Evolutionary conservation across 2,888 invertebrate species (phyloP).

Genomic region (Diogma glabrata): DNA sequence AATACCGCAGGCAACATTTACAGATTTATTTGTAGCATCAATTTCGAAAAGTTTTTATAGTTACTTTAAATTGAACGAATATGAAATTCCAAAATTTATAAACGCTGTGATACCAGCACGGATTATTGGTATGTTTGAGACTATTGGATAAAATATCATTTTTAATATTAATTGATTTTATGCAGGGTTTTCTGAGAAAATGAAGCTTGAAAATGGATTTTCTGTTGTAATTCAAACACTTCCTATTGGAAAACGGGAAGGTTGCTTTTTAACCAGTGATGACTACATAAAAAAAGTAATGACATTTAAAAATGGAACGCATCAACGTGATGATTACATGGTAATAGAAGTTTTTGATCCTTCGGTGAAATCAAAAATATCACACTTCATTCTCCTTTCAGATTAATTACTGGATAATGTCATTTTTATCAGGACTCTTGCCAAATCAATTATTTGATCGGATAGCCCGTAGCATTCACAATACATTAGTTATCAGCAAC

Average conservation of each 20-base stretch:
- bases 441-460: conserved; percentile 36
- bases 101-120: conserved; percentile 29
- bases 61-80: conserved; percentile 33
- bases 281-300: neutral
- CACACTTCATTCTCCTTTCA: conserved; percentile 21
- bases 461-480: conserved; percentile 36
- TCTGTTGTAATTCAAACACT: conserved; percentile 40
- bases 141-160: conserved; percentile 5
- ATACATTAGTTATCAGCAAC: conserved; percentile 42
- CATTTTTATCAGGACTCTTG: conserved; percentile 34
- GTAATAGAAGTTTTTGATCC: neutral
- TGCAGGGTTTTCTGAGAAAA: conserved; percentile 19
- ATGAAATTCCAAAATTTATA: conserved; percentile 18
- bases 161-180: neutral
- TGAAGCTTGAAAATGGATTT: conserved; percentile 38
- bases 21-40: too few species aligned
- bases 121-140: conserved; percentile 20
- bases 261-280: neutral
- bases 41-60: conserved; percentile 39
- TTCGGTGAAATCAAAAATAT: neutral
- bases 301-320: neutral
- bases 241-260: conserved; percentile 29
- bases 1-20: too few species aligned
- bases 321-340: conserved; percentile 6
- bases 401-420: conserved; percentile 41